Percentiles rank a stretch among this genome's conserved stretches.
Evolutionary conservation across 2,888 invertebrate species (phyloP).

Genomic region (Augochlorella aurata): DNA sequence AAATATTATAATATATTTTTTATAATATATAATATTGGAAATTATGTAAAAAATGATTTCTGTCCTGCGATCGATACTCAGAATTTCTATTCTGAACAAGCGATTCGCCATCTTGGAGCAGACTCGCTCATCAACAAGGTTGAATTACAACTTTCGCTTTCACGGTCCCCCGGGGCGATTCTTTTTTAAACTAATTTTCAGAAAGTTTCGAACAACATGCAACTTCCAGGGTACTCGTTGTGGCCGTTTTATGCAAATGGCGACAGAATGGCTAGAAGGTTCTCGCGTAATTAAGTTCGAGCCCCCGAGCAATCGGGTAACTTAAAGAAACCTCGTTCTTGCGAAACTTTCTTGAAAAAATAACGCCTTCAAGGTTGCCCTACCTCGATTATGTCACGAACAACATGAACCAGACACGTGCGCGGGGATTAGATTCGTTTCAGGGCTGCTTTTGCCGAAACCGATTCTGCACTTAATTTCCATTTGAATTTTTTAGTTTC

Average conservation of each 20-base stretch:
- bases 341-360: neutral
- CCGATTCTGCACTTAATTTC: neutral
- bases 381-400: neutral
- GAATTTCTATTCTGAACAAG: neutral
- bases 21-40: too few relatives aligned
- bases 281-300: constrained; percentile 8
- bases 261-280: neutral
- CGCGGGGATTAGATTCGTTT: neutral
- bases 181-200: neutral
- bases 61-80: too few relatives aligned
- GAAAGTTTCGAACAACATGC: neutral
- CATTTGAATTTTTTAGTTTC: neutral
- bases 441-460: neutral
- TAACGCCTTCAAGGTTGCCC: neutral
- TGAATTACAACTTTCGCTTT: neutral
- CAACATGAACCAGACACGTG: neutral
- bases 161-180: neutral
- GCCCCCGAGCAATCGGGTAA: neutral
- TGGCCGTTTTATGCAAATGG: neutral
- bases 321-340: neutral
- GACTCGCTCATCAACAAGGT: neutral
- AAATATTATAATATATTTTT: too few relatives aligned
- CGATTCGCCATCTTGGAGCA: neutral
- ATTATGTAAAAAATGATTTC: too few relatives aligned
- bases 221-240: neutral